A percentile compares a stretch with the other conserved stretches of the same genome.
These are phyloP conservation scores for Urocitellus parryii DNA, from an alignment of 2,113 vertebrate species.

Conservation along the genomic window DNA sequence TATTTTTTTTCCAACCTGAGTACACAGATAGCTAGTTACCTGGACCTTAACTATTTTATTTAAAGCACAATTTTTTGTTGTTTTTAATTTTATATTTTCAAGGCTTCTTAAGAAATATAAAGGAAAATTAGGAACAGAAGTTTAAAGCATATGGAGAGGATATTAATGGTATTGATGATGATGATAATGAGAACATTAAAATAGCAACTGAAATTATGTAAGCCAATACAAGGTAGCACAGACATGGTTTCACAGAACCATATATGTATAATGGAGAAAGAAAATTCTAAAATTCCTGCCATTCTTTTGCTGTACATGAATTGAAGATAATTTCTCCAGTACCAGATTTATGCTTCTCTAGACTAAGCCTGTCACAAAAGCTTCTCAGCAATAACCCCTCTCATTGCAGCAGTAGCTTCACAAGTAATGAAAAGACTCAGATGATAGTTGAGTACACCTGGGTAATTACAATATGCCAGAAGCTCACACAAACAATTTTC, in stretches of 20 bases:
- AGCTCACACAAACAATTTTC: constrained; percentile 3
- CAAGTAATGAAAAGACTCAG: constrained; percentile 30
- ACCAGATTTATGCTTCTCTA: constrained; percentile 18
- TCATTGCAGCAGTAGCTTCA: neutral
- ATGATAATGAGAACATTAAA: neutral
- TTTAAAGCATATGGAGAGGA: neutral
- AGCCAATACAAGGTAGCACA: neutral
- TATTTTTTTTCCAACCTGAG: neutral
- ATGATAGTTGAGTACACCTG: neutral
- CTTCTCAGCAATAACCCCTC: neutral
- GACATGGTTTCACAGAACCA: neutral
- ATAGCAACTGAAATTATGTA: neutral
- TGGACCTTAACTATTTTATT: neutral
- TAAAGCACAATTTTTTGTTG: neutral
- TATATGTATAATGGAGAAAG: neutral
- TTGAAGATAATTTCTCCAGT: constrained; percentile 25
- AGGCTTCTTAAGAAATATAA: neutral
- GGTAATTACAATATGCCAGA: neutral
- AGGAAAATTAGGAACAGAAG: neutral
- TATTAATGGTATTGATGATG: neutral
- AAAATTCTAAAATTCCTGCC: constrained; percentile 6
- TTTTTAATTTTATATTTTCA: neutral
- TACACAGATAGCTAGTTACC: neutral
- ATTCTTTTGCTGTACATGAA: neutral
- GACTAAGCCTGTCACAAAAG: constrained; percentile 24